phyloP scores from a whole-genome alignment of 2,797 vertebrate species.

The Rhyacichthys aspro region DNA sequence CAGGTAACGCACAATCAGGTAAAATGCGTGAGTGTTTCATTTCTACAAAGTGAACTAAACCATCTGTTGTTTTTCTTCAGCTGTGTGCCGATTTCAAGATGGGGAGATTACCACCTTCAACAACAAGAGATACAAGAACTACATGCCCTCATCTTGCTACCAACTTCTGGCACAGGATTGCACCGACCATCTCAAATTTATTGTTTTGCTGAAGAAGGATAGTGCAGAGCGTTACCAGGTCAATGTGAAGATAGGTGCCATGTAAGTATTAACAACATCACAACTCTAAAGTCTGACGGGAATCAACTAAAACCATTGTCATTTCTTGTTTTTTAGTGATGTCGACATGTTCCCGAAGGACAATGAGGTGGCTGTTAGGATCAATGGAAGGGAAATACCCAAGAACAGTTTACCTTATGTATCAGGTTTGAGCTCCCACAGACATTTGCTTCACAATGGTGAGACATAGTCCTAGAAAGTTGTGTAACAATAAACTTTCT shows the following conservation, averaged over 20 bases:
- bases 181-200: constrained; percentile 82
- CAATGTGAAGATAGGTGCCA: constrained; percentile 77
- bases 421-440: constrained; percentile 29
- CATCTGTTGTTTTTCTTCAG: constrained; percentile 32
- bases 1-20: constrained; percentile 37
- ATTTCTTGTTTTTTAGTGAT: constrained; percentile 57
- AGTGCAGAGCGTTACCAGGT: constrained; percentile 62
- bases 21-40: background rate
- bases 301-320: background rate
- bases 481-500: background rate
- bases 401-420: constrained; percentile 71
- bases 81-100: constrained; percentile 38
- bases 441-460: background rate
- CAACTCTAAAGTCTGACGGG: background rate
- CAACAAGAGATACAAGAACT: constrained; percentile 66
- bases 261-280: constrained; percentile 71
- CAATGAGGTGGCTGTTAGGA: constrained; percentile 60
- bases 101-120: constrained; percentile 67
- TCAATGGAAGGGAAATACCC: constrained; percentile 75
- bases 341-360: constrained; percentile 74
- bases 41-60: constrained; percentile 49
- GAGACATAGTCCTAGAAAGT: background rate
- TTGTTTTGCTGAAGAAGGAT: constrained; percentile 81
- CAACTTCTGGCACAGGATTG: constrained; percentile 85
- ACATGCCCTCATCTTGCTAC: constrained; percentile 80